phyloP scores from a whole-genome alignment of 2,797 vertebrate genomes.

The Onychomys torridus region DNA sequence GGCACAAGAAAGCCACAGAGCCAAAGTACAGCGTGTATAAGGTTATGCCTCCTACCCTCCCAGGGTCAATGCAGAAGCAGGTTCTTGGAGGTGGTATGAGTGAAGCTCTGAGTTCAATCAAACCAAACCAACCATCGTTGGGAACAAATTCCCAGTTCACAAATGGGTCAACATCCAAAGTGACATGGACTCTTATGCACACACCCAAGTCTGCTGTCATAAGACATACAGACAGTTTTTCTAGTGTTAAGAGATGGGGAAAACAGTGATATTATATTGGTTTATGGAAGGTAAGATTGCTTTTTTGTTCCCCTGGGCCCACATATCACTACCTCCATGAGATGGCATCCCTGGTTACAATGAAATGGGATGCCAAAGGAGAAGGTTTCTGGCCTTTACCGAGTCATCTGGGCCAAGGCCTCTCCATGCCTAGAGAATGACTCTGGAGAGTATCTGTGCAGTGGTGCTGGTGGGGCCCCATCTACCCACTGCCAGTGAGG shows the following conservation, averaged over 20 bases:
- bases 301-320: not conserved
- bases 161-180: not conserved
- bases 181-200: not conserved
- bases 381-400: not conserved
- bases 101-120: not conserved
- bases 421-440: not conserved
- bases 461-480: not conserved
- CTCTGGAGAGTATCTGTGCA: slow-evolving; percentile 35
- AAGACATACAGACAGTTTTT: not conserved
- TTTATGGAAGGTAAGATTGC: not conserved
- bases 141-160: not conserved
- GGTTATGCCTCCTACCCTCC: not conserved
- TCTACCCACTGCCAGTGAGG: not conserved
- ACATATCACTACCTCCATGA: slow-evolving; percentile 14
- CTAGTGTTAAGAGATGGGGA: not conserved
- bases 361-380: not conserved
- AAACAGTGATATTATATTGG: not conserved
- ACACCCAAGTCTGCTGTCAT: not conserved
- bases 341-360: not conserved
- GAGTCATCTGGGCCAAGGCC: not conserved
- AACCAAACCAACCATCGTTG: not conserved
- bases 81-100: not conserved
- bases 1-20: not conserved
- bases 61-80: not conserved
- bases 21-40: not conserved